Conservation (phyloP, 2,888 invertebrate species). For the Phlogophora meticulosa region DNA sequence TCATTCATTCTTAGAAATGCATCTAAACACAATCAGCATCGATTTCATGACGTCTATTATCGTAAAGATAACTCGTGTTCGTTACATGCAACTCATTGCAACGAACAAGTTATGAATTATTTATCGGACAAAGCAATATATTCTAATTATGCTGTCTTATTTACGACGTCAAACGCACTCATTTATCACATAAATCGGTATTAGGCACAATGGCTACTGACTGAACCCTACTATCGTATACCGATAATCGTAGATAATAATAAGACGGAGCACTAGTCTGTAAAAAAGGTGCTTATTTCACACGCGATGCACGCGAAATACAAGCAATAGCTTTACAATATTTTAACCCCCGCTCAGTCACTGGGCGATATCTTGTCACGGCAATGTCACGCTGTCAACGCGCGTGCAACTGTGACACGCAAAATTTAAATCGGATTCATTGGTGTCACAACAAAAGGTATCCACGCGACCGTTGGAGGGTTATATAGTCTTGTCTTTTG, state of each 20-base stretch:
- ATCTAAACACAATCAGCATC: constrained; percentile 42
- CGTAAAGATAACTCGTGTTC: constrained; percentile 49
- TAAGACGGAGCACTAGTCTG: constrained; percentile 58
- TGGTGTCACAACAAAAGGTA: constrained; percentile 68
- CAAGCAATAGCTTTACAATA: constrained; percentile 58
- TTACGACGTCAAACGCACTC: constrained; percentile 55
- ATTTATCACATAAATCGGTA: constrained; percentile 58
- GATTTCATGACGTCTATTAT: constrained; percentile 45
- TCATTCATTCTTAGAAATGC: constrained; percentile 9
- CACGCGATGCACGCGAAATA: constrained; percentile 63
- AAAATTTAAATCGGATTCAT: constrained; percentile 84
- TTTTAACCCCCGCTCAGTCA: constrained; percentile 74
- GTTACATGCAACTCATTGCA: constrained; percentile 54
- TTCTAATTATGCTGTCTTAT: constrained; percentile 62
- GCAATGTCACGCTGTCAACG: constrained; percentile 79
- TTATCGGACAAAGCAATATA: constrained; percentile 57
- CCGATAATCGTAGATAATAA: constrained; percentile 57
- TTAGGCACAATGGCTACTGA: constrained; percentile 46
- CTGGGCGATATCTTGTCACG: constrained; percentile 78
- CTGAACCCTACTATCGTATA: constrained; percentile 26
- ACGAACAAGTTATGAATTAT: constrained; percentile 56
- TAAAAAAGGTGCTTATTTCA: constrained; percentile 54
- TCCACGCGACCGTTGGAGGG: constrained; percentile 63
- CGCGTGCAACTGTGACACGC: constrained; percentile 79
- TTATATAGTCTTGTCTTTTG: constrained; percentile 60